Base-by-base conservation (phyloP, 2,113 vertebrate species). In the Naja naja region DNA sequence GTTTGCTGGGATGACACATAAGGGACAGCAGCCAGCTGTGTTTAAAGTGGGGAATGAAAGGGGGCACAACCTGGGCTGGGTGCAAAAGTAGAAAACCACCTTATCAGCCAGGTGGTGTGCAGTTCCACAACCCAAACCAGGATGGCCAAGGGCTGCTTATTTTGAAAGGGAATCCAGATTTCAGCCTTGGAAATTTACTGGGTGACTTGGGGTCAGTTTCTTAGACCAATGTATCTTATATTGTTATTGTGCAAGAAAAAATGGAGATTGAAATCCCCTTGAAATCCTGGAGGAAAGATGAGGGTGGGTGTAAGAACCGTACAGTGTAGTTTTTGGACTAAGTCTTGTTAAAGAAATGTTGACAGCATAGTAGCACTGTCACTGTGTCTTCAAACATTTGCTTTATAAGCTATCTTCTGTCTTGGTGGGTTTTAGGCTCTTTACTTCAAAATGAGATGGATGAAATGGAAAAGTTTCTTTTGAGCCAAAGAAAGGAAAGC, bases 391-490 rank as follows among this genome's bases (percentile, higher is more conserved):
- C 30, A 64, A 53, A 34, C 8, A 86, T 2, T 30, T 53, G 89
- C 3, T 8, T 89, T 91, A 4, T 23, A 2, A 94, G 56, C 92
- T 49, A 1, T 45, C 10, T 89, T 22, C 64, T 90, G 18, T 93
- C 96, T 93, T 94, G 16, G 85, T 94, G 23, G 22, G 95, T 47
- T 91, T 1, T 64, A 99, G 98, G 97, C 92, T 96, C 97, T 88
- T 88, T 96, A 91, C 96, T 98, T 95, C 97, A 96, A 88, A 98
- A 97, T 85, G 93, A 98, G 56, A 96, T 96, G 2, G 97, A 97
- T 95, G 98, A 97, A 95, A 97, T 98, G 94, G 98, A 98, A 95
- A 98, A 96, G 56, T 98, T 97, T 81, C 92, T 96, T 97, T 94
- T 95, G 96, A 95, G 96, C 95, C 92, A 96, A 88, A 96, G 85